Base-by-base conservation (phyloP, 2,113 vertebrate genomes). In the Callocephalon fimbriatum region DNA sequence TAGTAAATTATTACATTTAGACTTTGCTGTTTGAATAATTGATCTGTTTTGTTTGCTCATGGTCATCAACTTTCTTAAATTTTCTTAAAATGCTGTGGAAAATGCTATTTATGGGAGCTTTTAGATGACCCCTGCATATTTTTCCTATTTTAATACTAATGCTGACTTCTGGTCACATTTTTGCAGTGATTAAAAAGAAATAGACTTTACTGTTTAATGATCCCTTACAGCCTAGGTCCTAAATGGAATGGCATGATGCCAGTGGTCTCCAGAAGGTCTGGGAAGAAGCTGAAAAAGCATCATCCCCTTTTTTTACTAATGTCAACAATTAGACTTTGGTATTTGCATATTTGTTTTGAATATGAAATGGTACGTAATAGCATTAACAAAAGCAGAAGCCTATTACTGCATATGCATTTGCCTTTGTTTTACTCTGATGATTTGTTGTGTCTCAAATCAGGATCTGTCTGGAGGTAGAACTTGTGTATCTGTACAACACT, bases 11-110 rank as follows among this genome's bases (percentile, higher is more conserved):
- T 50, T 81, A 20, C 59, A 47, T 38, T 18, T 78, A 79, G 20
- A 26, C 38, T 91, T 95, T 45, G 21, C 35, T 66, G 11, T 75
- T 76, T 95, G 70, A 96, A 47, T 88, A 91, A 86, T 88, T 92
- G 26, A 91, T 54, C 53, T 86, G 2, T 23, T 72, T 67, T 92
- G n/a, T 76, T 91, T 47, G 72, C 25, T 94, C 13, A 51, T 61
- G 70, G 56, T 15, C 48, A 96, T 56, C 38, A 87, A 35, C n/a
- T 61, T 91, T 44, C n/a, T 81, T 59, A 54, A 86, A 38, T 37
- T 58, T 90, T 56, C 31, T 81, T 53, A 66, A 88, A 94, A 56
- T 79, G 50, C 42, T n/a, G 17, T 31, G 48, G 76, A 86, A 91
- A 91, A 86, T 54, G 14, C 26, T 80, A 38, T 71, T 94, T 50